phyloP scores from a whole-genome alignment of 2,113 vertebrate genomes.

The Tursiops truncatus region DNA sequence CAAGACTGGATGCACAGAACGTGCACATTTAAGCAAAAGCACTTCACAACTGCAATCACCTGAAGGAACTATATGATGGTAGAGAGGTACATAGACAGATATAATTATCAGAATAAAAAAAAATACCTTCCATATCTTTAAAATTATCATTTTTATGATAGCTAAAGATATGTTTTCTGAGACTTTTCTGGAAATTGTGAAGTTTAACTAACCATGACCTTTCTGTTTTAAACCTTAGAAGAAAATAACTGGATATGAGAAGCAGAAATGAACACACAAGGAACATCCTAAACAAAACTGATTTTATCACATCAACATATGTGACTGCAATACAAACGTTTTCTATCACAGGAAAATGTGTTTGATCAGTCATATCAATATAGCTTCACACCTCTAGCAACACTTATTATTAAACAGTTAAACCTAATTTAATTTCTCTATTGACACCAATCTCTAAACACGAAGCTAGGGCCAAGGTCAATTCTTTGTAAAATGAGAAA shows the following conservation, averaged over 20 bases:
- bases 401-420: background rate
- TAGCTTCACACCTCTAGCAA: background rate
- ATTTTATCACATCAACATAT: background rate
- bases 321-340: background rate
- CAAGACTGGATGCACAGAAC: background rate
- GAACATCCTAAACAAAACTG: background rate
- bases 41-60: background rate
- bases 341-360: background rate
- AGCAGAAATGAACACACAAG: background rate
- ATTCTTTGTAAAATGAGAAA: background rate
- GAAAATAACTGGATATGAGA: background rate
- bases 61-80: background rate
- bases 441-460: slow-evolving; percentile 15
- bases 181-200: background rate
- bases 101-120: background rate
- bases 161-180: background rate
- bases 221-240: background rate
- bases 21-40: background rate
- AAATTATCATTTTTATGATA: background rate
- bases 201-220: background rate
- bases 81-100: background rate
- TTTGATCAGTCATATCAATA: background rate
- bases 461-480: background rate
- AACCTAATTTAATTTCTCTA: background rate
- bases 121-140: background rate